Conservation (phyloP, 2,888 invertebrate genomes). For the Agrotis clavis region DNA sequence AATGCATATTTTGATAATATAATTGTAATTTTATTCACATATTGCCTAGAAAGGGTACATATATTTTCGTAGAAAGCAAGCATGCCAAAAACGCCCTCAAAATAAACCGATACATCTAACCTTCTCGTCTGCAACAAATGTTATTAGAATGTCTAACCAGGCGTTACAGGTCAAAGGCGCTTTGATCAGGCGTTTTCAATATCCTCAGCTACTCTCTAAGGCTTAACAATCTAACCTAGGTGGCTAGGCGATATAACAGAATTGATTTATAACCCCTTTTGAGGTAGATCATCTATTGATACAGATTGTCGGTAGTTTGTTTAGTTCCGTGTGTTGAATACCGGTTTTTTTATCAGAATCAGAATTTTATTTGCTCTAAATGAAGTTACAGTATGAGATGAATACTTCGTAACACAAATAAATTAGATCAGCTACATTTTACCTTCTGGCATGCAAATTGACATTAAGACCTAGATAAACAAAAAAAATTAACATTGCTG, state of each 20-base stretch:
- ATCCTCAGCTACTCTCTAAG: constrained; percentile 31
- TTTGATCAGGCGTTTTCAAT: constrained; percentile 54
- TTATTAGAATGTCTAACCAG: constrained; percentile 26
- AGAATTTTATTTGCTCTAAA: too few species aligned
- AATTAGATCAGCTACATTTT: too few species aligned
- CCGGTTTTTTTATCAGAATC: not conserved
- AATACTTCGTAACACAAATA: too few species aligned
- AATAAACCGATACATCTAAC: not conserved
- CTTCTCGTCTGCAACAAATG: constrained; percentile 10
- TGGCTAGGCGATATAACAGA: constrained; percentile 26
- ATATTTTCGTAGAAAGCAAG: too few species aligned
- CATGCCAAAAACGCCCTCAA: too few species aligned
- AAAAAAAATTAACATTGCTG: too few species aligned
- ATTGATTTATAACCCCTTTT: constrained; percentile 42
- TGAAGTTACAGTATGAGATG: too few species aligned
- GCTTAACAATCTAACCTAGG: constrained; percentile 24
- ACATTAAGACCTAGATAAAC: too few species aligned
- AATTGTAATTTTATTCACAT: too few species aligned
- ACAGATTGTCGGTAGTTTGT: not conserved
- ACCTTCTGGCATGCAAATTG: too few species aligned
- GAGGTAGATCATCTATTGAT: constrained; percentile 23
- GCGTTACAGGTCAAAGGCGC: constrained; percentile 12
- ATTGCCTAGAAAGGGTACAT: too few species aligned
- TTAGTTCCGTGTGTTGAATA: not conserved
- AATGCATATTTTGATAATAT: too few species aligned